Conservation (phyloP, 2,888 invertebrate genomes). For the Eilema sororculum region DNA sequence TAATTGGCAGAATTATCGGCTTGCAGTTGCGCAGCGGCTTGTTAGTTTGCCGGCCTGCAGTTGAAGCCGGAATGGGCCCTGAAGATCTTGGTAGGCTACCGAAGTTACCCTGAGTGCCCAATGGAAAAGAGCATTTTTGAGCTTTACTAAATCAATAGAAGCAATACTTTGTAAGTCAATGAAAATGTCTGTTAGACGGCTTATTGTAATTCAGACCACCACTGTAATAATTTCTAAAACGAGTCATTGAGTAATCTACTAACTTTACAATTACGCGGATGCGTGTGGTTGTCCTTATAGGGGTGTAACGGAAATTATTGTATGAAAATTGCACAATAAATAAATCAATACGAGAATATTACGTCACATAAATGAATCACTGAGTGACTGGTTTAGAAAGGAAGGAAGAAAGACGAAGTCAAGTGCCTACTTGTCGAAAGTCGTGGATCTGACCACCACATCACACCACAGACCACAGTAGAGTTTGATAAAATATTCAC, state of each 20-base stretch:
- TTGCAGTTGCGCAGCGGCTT: too few species aligned
- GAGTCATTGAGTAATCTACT: not conserved
- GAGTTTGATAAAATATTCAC: not conserved
- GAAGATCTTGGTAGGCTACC: too few species aligned
- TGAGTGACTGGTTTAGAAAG: constrained; percentile 1
- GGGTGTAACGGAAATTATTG: not conserved
- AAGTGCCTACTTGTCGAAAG: not conserved
- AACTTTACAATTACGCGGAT: not conserved
- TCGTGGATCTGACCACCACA: not conserved
- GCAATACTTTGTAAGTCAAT: not conserved
- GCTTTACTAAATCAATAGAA: not conserved
- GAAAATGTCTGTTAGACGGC: not conserved
- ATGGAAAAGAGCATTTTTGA: too few species aligned
- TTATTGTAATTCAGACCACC: too few species aligned
- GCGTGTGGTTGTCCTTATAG: not conserved
- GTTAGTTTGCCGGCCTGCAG: too few species aligned
- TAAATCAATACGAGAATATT: not conserved
- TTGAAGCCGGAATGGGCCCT: too few species aligned
- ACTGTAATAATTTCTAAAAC: not conserved
- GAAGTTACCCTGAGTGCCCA: too few species aligned
- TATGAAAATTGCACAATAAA: not conserved
- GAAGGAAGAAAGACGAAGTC: too few species aligned
- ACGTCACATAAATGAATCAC: constrained; percentile 2
- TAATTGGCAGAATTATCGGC: too few species aligned
- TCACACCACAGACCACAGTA: not conserved